Conservation (phyloP, 2,113 vertebrate genomes). For the Sinocyclocheilus anophthalmus region DNA sequence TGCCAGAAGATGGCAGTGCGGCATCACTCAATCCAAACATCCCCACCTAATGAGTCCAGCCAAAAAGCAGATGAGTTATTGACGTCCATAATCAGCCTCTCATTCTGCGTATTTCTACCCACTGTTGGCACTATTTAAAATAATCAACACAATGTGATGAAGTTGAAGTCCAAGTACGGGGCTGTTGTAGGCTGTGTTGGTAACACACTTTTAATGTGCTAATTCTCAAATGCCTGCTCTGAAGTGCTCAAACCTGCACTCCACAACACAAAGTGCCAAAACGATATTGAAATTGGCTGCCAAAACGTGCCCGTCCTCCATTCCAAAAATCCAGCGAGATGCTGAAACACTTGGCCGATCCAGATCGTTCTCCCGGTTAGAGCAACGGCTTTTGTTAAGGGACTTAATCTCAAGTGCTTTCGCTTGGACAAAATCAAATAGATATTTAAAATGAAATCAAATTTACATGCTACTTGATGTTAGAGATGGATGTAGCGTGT, state of each 20-base stretch:
- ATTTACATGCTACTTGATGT: constrained; percentile 20
- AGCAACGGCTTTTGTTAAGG: constrained; percentile 43
- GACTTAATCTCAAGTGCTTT: constrained; percentile 46
- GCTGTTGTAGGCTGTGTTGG: constrained; percentile 59
- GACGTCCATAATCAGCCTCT: constrained; percentile 59
- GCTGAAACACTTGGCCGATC: constrained; percentile 50
- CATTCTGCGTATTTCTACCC: constrained; percentile 57
- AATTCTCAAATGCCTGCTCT: constrained; percentile 61
- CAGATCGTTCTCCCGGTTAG: constrained; percentile 41
- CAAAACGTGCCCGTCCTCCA: constrained; percentile 46
- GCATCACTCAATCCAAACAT: constrained; percentile 64
- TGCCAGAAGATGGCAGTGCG: constrained; percentile 79
- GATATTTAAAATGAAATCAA: constrained; percentile 46
- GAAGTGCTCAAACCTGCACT: constrained; percentile 55
- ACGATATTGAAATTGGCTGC: constrained; percentile 55
- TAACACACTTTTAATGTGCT: constrained; percentile 63
- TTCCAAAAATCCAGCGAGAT: constrained; percentile 43
- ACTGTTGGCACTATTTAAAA: constrained; percentile 59
- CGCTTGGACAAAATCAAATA: constrained; percentile 46
- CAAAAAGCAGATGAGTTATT: constrained; percentile 62
- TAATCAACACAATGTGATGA: constrained; percentile 61
- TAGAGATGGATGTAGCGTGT: not conserved
- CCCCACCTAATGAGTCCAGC: constrained; percentile 45
- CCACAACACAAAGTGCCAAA: constrained; percentile 52
- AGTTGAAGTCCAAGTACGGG: constrained; percentile 54